Conservation (phyloP, 2,888 invertebrate species). For the Rhorus exstirpatorius region DNA sequence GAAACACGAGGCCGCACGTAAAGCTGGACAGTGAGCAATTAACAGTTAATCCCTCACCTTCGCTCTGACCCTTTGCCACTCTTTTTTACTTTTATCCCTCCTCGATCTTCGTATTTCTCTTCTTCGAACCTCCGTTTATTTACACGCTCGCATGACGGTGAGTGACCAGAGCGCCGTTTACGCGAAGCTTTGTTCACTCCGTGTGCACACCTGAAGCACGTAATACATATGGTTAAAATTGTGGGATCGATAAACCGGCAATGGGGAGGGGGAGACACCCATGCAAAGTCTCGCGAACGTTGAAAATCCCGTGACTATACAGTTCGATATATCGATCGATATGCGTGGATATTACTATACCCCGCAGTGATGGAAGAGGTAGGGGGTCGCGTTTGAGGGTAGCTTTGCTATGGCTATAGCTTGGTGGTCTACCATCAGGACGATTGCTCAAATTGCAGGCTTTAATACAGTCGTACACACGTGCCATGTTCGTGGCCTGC, state of each 20-base stretch:
- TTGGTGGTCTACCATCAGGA: slow-evolving; percentile 36
- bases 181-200: background rate
- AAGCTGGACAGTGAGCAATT: background rate
- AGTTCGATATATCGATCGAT: slow-evolving; percentile 44
- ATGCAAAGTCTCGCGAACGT: slow-evolving; percentile 38
- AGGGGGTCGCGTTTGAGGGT: slow-evolving; percentile 14
- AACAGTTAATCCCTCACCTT: background rate
- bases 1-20: background rate
- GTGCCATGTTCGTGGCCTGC: slow-evolving; percentile 28
- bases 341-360: slow-evolving; percentile 38
- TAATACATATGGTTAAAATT: slow-evolving; percentile 13
- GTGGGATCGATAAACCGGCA: slow-evolving; percentile 52
- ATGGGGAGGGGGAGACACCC: slow-evolving; percentile 12
- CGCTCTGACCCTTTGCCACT: background rate
- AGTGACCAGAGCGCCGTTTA: background rate
- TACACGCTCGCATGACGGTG: background rate
- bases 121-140: background rate
- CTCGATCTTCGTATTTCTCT: background rate
- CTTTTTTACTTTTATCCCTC: background rate
- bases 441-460: slow-evolving; percentile 62
- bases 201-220: background rate
- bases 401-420: slow-evolving; percentile 23
- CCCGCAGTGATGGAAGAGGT: background rate
- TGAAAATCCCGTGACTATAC: slow-evolving; percentile 19
- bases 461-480: slow-evolving; percentile 55